A percentile compares a stretch with the other conserved stretches of the same genome.
These are phyloP conservation scores for Physeter macrocephalus DNA, from an alignment of 2,113 vertebrate genomes.

Conservation along the genomic window DNA sequence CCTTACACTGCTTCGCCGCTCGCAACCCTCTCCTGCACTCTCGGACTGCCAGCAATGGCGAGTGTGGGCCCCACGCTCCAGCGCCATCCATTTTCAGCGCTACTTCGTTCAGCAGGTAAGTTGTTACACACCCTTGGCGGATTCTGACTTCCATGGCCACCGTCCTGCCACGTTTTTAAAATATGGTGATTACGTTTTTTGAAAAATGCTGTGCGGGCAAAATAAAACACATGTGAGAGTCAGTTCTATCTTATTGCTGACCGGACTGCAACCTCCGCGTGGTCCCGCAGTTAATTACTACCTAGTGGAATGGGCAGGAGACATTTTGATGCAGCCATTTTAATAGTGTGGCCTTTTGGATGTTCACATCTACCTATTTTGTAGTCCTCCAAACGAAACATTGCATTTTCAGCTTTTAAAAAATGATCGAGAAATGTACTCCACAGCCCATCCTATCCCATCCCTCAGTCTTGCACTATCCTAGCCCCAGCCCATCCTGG, in stretches of 20 bases:
- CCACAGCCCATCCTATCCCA: too few relatives aligned
- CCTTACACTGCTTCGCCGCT: background rate
- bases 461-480: background rate
- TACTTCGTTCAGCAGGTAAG: background rate
- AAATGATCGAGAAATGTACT: background rate
- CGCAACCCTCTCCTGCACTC: rapidly evolving
- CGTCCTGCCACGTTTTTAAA: background rate
- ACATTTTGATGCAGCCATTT: background rate
- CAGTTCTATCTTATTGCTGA: background rate
- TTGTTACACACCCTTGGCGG: background rate
- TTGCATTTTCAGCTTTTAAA: background rate
- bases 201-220: background rate
- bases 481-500: background rate
- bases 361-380: background rate
- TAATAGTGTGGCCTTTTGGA: background rate
- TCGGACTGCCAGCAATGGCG: background rate
- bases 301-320: background rate
- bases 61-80: background rate
- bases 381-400: background rate
- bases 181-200: background rate
- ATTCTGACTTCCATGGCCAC: too few relatives aligned
- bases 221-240: background rate
- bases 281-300: background rate
- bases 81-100: background rate
- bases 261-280: background rate